Percentiles rank a stretch among this genome's conserved stretches.
These are phyloP conservation scores for Pelobates fuscus DNA, from an alignment of 2,113 vertebrate species.

Conservation along the genomic window DNA sequence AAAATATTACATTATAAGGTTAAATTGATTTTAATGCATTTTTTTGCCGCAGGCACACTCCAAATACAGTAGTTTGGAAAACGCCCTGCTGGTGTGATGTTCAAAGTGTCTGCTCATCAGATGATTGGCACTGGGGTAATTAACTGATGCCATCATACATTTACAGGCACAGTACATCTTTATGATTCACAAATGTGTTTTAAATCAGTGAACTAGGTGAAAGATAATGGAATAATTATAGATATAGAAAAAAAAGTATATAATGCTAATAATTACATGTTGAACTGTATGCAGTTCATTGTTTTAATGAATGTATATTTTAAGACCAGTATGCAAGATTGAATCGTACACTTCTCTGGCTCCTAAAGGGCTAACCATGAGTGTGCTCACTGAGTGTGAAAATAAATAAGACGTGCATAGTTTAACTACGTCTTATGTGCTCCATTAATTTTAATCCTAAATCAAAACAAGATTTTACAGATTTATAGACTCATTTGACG, in stretches of 20 bases:
- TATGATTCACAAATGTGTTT: slow-evolving; percentile 24
- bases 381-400: no score
- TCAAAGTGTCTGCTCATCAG: slow-evolving; percentile 19
- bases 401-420: neutral
- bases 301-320: no score
- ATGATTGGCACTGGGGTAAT: slow-evolving; percentile 4
- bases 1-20: neutral
- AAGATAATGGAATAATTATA: slow-evolving; percentile 20
- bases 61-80: slow-evolving; percentile 30
- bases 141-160: neutral
- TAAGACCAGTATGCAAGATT: no score
- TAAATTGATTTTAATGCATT: neutral
- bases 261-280: no score
- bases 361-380: no score
- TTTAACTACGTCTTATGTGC: neutral
- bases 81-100: slow-evolving; percentile 12
- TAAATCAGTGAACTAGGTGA: slow-evolving; percentile 8
- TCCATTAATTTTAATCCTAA: neutral
- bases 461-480: neutral
- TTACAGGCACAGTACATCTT: slow-evolving; percentile 18
- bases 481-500: neutral
- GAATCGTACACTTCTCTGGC: no score
- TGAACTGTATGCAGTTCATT: no score
- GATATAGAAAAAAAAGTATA: no score
- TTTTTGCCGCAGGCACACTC: slow-evolving; percentile 14